Evolutionary conservation across 2,888 invertebrate species (phyloP), one percentile per base, ranked within the genome.

Genomic region (Cistogaster globosa): DNA sequence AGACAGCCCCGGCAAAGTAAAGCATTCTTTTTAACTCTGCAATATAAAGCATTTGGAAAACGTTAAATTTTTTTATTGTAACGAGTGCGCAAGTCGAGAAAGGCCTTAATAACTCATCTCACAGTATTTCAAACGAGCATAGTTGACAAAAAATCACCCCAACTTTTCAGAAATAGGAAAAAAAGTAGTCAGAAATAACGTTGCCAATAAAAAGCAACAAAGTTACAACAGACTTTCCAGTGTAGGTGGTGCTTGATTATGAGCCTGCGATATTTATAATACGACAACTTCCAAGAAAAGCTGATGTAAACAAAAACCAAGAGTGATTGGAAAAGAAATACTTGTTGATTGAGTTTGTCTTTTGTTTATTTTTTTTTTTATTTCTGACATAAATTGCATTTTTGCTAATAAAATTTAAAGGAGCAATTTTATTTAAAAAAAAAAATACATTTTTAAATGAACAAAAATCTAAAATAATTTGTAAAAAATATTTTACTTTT

Each of bases 161-260:
- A 82, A 75, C n/a, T 36, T 68, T 82, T 75, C 78, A 76, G 79
- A 82, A 85, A 85, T 79, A 83, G 12, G 42, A 78, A 74, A 68
- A 78, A 57, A 71, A 57, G 48, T 11, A 72, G 38, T 36, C 78
- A 48, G 63, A 75, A n/a, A n/a, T n/a, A n/a, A 74, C 60, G 69
- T 78, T 85, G 77, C 85, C 85, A 85, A 85, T 85, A 85, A 85
- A 82, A 76, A 71, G 67, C 79, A 80, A 83, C 83, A 80, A 72
- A 74, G 65, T 79, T 65, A 82, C 65, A 45, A 62, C 38, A 45
- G 12, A 16, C 65, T 67, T 87, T 81, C 85, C 87, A 87, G 71
- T 84, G 85, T 77, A 82, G 88, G 87, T 88, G 88, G 87, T 83
- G 87, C 88, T 85, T 86, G 83, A 86, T 81, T 86, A 83, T 79